Evolutionary conservation across 2,888 invertebrate species (phyloP).

Genomic region (Caprella mutica): DNA sequence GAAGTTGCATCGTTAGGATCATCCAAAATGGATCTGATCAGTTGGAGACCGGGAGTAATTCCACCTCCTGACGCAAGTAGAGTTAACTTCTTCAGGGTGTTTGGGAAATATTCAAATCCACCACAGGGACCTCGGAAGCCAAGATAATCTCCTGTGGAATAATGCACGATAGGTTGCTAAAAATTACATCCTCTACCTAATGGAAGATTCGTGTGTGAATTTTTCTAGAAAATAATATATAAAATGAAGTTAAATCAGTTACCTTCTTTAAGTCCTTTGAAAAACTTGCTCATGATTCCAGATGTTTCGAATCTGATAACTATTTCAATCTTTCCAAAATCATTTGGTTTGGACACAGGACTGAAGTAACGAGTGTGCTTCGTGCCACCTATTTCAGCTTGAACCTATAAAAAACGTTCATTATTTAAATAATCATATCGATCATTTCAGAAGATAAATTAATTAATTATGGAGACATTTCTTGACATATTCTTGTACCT

Average conservation of each 20-base stretch:
- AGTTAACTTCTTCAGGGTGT: slow-evolving; percentile 28
- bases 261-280: slow-evolving; percentile 24
- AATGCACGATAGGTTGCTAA: too few species aligned
- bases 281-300: slow-evolving; percentile 22
- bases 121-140: slow-evolving; percentile 34
- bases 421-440: background rate
- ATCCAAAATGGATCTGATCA: slow-evolving; percentile 26
- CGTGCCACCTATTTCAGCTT: background rate
- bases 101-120: slow-evolving; percentile 32
- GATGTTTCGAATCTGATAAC: slow-evolving; percentile 25
- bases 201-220: too few species aligned
- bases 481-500: too few species aligned
- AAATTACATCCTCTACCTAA: too few species aligned
- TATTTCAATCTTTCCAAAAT: slow-evolving; percentile 21
- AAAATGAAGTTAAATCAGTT: too few species aligned
- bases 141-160: slow-evolving; percentile 30
- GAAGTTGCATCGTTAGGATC: slow-evolving; percentile 23
- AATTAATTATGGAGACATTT: too few species aligned
- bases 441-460: too few species aligned
- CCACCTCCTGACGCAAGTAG: slow-evolving; percentile 33
- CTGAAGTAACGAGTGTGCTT: slow-evolving; percentile 25
- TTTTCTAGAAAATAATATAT: too few species aligned
- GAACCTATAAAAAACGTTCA: background rate
- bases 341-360: slow-evolving; percentile 23
- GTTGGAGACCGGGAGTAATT: slow-evolving; percentile 33